Base-by-base conservation (phyloP, 2,888 invertebrate species). In the Eupithecia exiguata region DNA sequence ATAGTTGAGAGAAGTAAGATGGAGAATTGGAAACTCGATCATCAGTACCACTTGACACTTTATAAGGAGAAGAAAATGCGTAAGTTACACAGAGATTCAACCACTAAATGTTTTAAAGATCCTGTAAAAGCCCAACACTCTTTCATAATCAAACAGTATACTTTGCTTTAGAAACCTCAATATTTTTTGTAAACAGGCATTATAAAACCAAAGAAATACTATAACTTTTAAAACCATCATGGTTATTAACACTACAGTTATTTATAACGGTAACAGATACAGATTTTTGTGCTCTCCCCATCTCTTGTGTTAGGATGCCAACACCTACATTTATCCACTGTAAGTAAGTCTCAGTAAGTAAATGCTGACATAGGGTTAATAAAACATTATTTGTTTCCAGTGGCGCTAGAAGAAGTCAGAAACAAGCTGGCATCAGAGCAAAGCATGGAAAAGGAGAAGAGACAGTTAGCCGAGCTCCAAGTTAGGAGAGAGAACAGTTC, bases 61-160 rank as follows among this genome's bases (percentile, higher is more conserved):
- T 97, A 97, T 81, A 96, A 96, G 86, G 96, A 96, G 81, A 96
- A 96, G 82, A 97, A 97, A 91, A 92, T 96, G 87, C 95, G 97
- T 97, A 88, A 84, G 84, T 66, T n/a, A 53, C 6, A 14, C 14
- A 43, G 14, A 43, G 16, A 14, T 43, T 43, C 5, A 16, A 43
- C 1, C 5, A 16, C 43, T 16, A 49, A n/a, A 21, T 53, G 49
- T 10, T 21, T 10, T 49, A n/a, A 49, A 49, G 46, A 49, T 49
- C 46, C 46, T 49, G 18, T n/a, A 6, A n/a, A 46, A 49, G n/a
- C n/a, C n/a, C 0, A 49, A n/a, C 18, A 18, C 18, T 46, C 10
- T 49, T n/a, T 10, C n/a, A n/a, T n/a, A n/a, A n/a, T n/a, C n/a
- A n/a, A 9, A 49, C 46, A 18, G 6, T 46, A 14, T 43, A 16